A percentile compares a stretch with the other conserved stretches of the same genome.
Evolutionary conservation across 2,113 vertebrate species (phyloP).

Genomic region (Uropsilus gracilis): DNA sequence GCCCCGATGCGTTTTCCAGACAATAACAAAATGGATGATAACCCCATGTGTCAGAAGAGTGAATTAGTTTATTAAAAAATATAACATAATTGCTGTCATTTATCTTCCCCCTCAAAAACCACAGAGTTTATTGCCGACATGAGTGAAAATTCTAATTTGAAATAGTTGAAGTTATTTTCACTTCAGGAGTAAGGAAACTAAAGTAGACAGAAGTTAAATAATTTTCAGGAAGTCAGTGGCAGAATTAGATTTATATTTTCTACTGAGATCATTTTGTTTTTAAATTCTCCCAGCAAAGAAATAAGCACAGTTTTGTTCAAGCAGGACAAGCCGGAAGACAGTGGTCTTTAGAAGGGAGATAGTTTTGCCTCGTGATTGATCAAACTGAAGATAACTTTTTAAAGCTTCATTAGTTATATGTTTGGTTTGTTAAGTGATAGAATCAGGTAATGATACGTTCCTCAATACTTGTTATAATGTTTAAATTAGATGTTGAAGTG

Average conservation of each 20-base stretch:
- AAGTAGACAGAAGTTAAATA: not conserved
- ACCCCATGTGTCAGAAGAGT: constrained; percentile 48
- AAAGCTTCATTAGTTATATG: too few species aligned
- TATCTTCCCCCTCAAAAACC: constrained; percentile 48
- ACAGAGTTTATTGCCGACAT: constrained; percentile 41
- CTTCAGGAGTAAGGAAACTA: constrained; percentile 35
- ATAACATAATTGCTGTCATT: constrained; percentile 52
- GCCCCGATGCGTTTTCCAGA: constrained; percentile 24
- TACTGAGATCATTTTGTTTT: not conserved
- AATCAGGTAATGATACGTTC: too few species aligned
- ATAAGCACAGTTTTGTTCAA: not conserved
- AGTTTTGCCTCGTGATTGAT: too few species aligned
- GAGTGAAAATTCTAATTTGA: constrained; percentile 60
- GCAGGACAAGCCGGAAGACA: not conserved
- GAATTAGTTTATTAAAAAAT: constrained; percentile 67
- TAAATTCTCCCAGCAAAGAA: not conserved
- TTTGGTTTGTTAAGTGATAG: too few species aligned
- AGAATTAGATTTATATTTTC: not conserved
- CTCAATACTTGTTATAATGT: too few species aligned
- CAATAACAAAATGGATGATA: not conserved
- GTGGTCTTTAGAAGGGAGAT: too few species aligned
- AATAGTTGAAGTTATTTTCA: constrained; percentile 46
- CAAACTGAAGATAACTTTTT: too few species aligned
- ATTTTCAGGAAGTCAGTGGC: not conserved
- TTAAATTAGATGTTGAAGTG: too few species aligned